Evolutionary conservation across 2,797 vertebrate genomes (phyloP).

Genomic region (Karalla daura): DNA sequence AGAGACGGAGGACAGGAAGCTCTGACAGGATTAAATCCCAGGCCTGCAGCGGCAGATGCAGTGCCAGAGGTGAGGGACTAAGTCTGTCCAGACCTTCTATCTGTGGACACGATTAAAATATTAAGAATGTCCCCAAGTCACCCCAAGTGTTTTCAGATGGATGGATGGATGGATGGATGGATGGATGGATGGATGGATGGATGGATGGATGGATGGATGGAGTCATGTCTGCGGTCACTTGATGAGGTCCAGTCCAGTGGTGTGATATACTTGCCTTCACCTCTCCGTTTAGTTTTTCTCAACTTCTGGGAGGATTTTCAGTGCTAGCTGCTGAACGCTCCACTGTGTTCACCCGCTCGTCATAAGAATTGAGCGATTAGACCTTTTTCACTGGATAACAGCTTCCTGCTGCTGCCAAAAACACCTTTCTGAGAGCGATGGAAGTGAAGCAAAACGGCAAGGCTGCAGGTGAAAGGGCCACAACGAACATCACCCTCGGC

Average conservation of each 20-base stretch:
- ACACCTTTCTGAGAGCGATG: neutral
- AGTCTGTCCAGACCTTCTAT: constrained; percentile 4
- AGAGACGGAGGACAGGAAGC: constrained; percentile 16
- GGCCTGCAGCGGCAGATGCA: constrained; percentile 19
- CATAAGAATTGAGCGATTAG: too few species aligned
- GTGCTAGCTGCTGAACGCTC: neutral
- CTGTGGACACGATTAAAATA: constrained; percentile 21
- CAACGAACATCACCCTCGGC: too few species aligned
- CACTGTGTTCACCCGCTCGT: neutral
- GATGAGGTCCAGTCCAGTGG: neutral
- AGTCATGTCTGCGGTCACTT: neutral
- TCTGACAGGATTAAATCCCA: constrained; percentile 26
- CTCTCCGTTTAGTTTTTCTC: neutral
- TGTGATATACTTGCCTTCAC: neutral
- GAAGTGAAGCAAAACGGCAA: neutral
- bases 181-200: too few species aligned
- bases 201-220: too few species aligned
- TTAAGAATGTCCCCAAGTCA: constrained; percentile 12
- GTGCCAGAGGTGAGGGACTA: constrained; percentile 19
- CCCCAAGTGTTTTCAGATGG: neutral
- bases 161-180: too few species aligned
- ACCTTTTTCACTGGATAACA: neutral
- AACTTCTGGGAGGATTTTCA: too few species aligned
- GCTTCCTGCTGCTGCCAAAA: neutral
- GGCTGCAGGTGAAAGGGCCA: too few species aligned